Conservation (phyloP, 2,888 invertebrate species). For the Troides helena region DNA sequence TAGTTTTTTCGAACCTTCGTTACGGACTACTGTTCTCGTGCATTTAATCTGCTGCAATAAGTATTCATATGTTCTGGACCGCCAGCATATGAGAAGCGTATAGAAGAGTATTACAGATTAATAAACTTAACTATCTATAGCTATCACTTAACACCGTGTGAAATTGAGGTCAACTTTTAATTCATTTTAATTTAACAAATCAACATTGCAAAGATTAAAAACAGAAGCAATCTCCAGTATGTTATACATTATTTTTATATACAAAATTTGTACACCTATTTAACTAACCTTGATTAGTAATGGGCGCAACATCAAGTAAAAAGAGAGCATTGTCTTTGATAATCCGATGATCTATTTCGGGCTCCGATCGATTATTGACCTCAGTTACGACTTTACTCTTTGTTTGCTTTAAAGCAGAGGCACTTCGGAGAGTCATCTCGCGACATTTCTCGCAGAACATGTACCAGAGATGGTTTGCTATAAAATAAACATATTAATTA, state of each 20-base stretch:
- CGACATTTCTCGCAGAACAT: conserved; percentile 95
- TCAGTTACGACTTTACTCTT: conserved; percentile 50
- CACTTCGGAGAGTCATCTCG: conserved; percentile 81
- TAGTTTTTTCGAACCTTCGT: too few relatives aligned
- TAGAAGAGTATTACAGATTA: too few relatives aligned
- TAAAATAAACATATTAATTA: not conserved
- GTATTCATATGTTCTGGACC: too few relatives aligned
- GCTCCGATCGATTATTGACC: conserved; percentile 36
- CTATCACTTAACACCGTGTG: too few relatives aligned
- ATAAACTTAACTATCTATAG: too few relatives aligned
- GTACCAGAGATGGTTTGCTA: conserved; percentile 90
- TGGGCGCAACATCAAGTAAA: conserved; percentile 92
- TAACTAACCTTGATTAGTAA: conserved; percentile 72
- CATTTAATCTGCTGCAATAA: too few relatives aligned
- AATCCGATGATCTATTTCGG: conserved; percentile 79
- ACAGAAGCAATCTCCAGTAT: not conserved
- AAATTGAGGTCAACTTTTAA: too few relatives aligned
- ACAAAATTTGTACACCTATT: not conserved
- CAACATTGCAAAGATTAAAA: not conserved
- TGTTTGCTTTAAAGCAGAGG: conserved; percentile 49
- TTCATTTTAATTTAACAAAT: too few relatives aligned
- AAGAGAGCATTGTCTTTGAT: conserved; percentile 98
- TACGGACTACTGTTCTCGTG: too few relatives aligned
- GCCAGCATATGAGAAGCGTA: too few relatives aligned
- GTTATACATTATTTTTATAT: not conserved